A percentile compares a stretch with the other conserved stretches of the same genome.
Evolutionary conservation across 2,113 vertebrate genomes (phyloP).

Genomic region (Hippoglossus stenolepis): DNA sequence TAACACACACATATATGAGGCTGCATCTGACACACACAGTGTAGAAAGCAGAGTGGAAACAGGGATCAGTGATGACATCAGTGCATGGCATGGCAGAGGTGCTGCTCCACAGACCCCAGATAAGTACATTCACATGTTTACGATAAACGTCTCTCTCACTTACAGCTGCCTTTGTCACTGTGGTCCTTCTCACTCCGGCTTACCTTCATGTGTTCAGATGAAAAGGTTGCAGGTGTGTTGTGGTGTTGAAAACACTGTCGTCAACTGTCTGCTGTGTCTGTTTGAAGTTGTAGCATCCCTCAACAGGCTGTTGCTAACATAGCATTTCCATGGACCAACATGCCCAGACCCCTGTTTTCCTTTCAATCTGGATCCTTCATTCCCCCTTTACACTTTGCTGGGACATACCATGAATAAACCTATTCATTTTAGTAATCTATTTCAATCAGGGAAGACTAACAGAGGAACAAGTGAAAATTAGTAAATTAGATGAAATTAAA

Average conservation of each 20-base stretch:
- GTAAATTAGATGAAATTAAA: too few species aligned
- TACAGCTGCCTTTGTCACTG: conserved; percentile 6
- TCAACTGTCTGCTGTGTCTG: conserved; percentile 17
- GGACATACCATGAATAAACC: too few species aligned
- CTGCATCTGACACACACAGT: not conserved
- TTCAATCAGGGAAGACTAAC: too few species aligned
- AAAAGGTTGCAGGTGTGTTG: conserved; percentile 45
- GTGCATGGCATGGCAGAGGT: not conserved
- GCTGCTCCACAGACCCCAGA: not conserved
- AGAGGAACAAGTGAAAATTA: too few species aligned
- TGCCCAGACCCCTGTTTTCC: not conserved
- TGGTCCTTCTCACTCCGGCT: not conserved
- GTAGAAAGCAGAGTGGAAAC: not conserved
- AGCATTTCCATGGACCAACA: not conserved
- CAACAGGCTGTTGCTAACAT: not conserved
- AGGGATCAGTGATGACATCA: not conserved
- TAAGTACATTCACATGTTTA: not conserved
- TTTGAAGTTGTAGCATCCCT: conserved; percentile 8
- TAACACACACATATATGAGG: too few species aligned
- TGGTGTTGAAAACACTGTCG: conserved; percentile 37
- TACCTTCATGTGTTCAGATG: conserved; percentile 35
- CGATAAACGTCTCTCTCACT: too few species aligned
- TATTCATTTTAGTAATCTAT: too few species aligned
- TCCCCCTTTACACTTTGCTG: not conserved
- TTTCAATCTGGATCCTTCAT: not conserved